Conservation (phyloP, 2,888 invertebrate genomes). For the Cerastis rubricosa region DNA sequence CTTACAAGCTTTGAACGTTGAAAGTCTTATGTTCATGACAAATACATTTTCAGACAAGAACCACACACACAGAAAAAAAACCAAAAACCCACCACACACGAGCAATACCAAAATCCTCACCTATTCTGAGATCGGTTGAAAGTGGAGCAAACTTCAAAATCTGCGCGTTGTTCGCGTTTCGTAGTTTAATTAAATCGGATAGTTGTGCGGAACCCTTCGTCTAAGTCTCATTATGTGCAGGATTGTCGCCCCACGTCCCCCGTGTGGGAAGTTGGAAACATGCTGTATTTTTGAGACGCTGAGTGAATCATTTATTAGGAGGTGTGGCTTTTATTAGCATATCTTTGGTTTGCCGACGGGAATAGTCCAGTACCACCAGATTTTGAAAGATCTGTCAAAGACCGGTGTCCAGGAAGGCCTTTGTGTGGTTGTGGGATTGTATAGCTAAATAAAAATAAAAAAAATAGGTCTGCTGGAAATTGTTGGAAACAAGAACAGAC, state of each 20-base stretch:
- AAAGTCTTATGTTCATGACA: background rate
- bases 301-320: slow-evolving; percentile 14
- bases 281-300: slow-evolving; percentile 42
- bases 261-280: slow-evolving; percentile 34
- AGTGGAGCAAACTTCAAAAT: slow-evolving; percentile 73
- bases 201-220: slow-evolving; percentile 75
- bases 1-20: background rate
- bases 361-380: background rate
- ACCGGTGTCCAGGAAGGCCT: background rate
- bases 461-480: too few relatives aligned
- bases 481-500: too few relatives aligned
- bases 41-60: background rate
- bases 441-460: too few relatives aligned
- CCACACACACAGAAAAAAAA: background rate
- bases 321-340: background rate
- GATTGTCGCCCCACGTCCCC: slow-evolving; percentile 58
- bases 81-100: background rate
- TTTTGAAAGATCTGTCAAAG: background rate
- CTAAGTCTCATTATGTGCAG: slow-evolving; percentile 67
- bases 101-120: slow-evolving; percentile 22
- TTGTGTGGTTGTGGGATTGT: too few relatives aligned
- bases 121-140: slow-evolving; percentile 32
- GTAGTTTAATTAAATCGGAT: slow-evolving; percentile 80
- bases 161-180: slow-evolving; percentile 66
- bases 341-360: background rate